phyloP scores from a whole-genome alignment of 2,113 vertebrate species.

The Nesoenas mayeri region DNA sequence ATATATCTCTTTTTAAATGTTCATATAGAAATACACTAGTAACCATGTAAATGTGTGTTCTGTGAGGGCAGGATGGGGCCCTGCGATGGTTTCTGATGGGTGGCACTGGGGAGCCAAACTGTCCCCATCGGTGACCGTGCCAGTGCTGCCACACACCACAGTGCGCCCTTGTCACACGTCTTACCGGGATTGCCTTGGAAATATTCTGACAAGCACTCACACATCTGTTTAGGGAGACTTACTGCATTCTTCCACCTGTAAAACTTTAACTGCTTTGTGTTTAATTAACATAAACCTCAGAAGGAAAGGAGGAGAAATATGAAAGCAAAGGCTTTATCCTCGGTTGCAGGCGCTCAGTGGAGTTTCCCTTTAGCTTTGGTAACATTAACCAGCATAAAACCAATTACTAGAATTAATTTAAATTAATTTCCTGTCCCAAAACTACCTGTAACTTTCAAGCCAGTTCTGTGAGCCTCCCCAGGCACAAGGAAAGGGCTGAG shows the following conservation, averaged over 20 bases:
- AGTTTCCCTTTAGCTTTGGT: background rate
- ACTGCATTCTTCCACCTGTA: background rate
- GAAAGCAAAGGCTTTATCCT: background rate
- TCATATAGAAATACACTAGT: background rate
- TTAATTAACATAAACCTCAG: background rate
- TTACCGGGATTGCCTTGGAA: background rate
- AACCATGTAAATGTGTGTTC: background rate
- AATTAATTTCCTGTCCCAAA: background rate
- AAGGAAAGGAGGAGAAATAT: background rate
- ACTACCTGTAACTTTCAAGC: background rate
- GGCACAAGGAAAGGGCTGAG: too few species aligned
- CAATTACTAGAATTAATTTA: background rate
- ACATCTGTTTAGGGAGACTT: background rate
- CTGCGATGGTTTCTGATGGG: rapidly evolving
- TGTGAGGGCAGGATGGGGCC: background rate
- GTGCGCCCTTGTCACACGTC: background rate
- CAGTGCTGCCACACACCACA: background rate
- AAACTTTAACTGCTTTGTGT: background rate
- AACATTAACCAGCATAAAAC: background rate
- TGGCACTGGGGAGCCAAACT: too few species aligned
- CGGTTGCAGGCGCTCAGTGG: background rate
- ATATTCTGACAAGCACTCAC: background rate
- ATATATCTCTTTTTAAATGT: background rate
- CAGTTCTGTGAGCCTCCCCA: background rate
- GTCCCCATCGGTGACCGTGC: rapidly evolving